Evolutionary conservation across 2,113 vertebrate genomes (phyloP), one percentile per base, ranked within the genome.

Genomic region (Dipodomys ordii): DNA sequence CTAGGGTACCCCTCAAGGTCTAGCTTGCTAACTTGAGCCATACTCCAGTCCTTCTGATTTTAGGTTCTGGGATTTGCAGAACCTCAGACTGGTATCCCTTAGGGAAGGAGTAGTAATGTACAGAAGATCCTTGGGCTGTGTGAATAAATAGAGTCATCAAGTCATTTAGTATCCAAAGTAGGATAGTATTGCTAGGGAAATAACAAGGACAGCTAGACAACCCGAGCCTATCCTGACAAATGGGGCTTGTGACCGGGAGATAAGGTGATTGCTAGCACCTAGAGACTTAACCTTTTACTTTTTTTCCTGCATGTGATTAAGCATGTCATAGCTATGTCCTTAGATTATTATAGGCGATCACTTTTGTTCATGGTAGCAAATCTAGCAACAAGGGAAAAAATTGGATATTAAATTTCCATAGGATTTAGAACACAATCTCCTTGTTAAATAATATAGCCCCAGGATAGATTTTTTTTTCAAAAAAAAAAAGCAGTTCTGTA

Each of bases 401-500:
- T 28, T 44, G 68, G 57, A 80, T 80, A 95, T 93, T n/a, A 85
- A 53, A 93, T 92, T 93, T 96, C 78, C 35, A 5, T 65, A 83
- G 79, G 65, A 12, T 65, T 94, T 30, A 3, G 85, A 96, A 95
- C 5, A 72, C 88, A 88, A 25, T 16, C 32, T 27, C 64, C 80
- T 96, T 94, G 76, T 94, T 97, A 93, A 94, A 73, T 83, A 73
- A 77, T 92, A 81, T 65, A 85, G 62, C 67, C 95, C 62, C 85
- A 88, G 85, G 95, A 96, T 73, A 92, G 80, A 92, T 92, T 95
- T 15, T 57, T 57, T 91, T 87, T 60, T 84, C 74, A 72, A 73
- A 86, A 91, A 94, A 39, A 68, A 90, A 68, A 90, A 97, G 97
- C 97, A 84, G 94, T 97, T 97, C 95, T 71, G 71, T 96, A 57